phyloP scores from a whole-genome alignment of 2,888 invertebrate genomes.

The Endotricha flammealis region DNA sequence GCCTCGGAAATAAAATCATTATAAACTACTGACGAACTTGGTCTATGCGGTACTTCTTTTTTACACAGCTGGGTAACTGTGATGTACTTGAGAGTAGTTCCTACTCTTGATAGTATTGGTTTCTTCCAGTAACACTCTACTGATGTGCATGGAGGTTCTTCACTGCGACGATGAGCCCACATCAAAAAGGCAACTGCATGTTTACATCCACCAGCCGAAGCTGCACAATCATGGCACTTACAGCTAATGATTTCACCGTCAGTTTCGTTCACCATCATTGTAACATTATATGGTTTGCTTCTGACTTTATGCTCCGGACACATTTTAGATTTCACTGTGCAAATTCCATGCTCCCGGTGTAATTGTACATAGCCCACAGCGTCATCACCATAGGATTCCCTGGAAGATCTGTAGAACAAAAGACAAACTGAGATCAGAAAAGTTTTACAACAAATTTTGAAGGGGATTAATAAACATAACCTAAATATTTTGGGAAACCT shows the following conservation, averaged over 20 bases:
- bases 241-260: not conserved
- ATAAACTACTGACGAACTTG: not conserved
- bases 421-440: no score
- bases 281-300: constrained; percentile 8
- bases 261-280: constrained; percentile 7
- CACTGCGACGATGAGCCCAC: constrained; percentile 11
- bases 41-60: not conserved
- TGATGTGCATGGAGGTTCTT: constrained; percentile 9
- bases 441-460: no score
- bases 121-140: constrained; percentile 13
- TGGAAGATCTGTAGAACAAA: constrained; percentile 2
- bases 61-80: not conserved
- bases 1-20: not conserved
- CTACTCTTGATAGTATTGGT: constrained; percentile 13
- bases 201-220: constrained; percentile 8
- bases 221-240: constrained; percentile 10
- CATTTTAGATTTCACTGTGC: constrained; percentile 7
- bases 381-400: constrained; percentile 10
- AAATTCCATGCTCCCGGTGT: constrained; percentile 1
- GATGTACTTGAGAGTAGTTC: constrained; percentile 5
- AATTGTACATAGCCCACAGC: constrained; percentile 12
- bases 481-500: not conserved
- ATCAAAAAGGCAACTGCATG: constrained; percentile 9
- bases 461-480: no score
- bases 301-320: constrained; percentile 12